These are phyloP conservation scores for Manis crassicaudata DNA, from an alignment of 2,797 vertebrate genomes.

Conservation along the genomic window DNA sequence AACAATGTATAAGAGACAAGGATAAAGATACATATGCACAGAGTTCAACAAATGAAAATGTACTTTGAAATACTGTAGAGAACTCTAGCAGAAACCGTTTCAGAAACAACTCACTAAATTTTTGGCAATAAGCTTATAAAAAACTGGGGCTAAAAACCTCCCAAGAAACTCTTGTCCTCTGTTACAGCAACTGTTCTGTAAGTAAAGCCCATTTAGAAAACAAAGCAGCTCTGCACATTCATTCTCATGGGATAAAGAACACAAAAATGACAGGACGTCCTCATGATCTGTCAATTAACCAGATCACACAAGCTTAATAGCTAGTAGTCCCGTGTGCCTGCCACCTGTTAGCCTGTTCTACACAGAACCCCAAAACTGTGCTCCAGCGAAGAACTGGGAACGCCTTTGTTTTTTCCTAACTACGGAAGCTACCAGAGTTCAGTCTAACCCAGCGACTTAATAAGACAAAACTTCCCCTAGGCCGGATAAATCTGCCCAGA, in stretches of 20 bases:
- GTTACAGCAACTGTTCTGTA: not conserved
- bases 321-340: not conserved
- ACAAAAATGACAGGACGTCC: not conserved
- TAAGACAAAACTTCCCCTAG: not conserved
- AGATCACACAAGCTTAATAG: not conserved
- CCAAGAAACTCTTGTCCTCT: not conserved
- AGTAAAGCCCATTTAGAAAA: not conserved
- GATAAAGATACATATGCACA: not conserved
- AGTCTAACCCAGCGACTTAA: not conserved
- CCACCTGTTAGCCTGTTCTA: slow-evolving; percentile 58
- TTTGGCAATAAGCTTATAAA: not conserved
- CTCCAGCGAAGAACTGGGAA: not conserved
- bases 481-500: not conserved
- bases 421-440: slow-evolving; percentile 14
- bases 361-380: not conserved
- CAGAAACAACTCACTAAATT: not conserved
- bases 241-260: not conserved
- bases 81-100: not conserved
- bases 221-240: slow-evolving; percentile 4
- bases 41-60: not conserved
- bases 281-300: slow-evolving; percentile 17
- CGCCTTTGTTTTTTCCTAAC: slow-evolving; percentile 49
- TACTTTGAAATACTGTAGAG: not conserved
- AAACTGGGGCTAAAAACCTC: not conserved
- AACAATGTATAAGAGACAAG: not conserved